These are phyloP conservation scores for Xenopus laevis DNA, from an alignment of 2,113 vertebrate species.

Conservation along the genomic window DNA sequence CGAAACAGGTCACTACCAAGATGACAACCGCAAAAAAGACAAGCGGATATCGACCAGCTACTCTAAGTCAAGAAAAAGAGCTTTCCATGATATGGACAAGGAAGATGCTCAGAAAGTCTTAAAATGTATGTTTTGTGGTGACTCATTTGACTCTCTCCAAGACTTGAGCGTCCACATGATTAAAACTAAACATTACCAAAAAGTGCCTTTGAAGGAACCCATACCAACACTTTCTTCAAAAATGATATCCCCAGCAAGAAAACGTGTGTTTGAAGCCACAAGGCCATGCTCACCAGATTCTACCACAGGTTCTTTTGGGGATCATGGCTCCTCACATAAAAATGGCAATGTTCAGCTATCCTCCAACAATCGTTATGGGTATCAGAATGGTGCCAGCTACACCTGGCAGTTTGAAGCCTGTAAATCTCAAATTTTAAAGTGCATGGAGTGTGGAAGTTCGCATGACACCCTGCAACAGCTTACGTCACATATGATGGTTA, in stretches of 20 bases:
- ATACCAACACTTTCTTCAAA: conserved; percentile 90
- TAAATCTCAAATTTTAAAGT: conserved; percentile 97
- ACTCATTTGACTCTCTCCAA: conserved; percentile 96
- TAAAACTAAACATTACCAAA: conserved; percentile 99
- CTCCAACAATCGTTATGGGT: conserved; percentile 89
- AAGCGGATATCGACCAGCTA: conserved; percentile 81
- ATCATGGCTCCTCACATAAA: conserved; percentile 76
- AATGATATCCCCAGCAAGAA: conserved; percentile 87
- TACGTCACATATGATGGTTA: conserved; percentile 99
- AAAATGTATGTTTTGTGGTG: conserved; percentile 97
- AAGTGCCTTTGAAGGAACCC: conserved; percentile 99
- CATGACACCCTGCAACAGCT: conserved; percentile 95
- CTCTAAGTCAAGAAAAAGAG: conserved; percentile 88
- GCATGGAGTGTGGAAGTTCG: conserved; percentile 97
- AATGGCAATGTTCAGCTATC: conserved; percentile 65
- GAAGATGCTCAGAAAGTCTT: conserved; percentile 96
- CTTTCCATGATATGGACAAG: conserved; percentile 93
- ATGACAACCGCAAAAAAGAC: conserved; percentile 91
- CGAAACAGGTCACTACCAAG: conserved; percentile 94
- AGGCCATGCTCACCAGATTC: conserved; percentile 94
- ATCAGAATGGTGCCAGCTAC: conserved; percentile 96
- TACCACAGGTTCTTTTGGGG: conserved; percentile 80
- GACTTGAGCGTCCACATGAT: conserved; percentile 98
- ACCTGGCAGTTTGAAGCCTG: conserved; percentile 98
- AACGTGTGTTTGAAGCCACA: conserved; percentile 85